Base-by-base conservation (phyloP, 2,113 vertebrate genomes). In the Mesoclemmys tuberculata region DNA sequence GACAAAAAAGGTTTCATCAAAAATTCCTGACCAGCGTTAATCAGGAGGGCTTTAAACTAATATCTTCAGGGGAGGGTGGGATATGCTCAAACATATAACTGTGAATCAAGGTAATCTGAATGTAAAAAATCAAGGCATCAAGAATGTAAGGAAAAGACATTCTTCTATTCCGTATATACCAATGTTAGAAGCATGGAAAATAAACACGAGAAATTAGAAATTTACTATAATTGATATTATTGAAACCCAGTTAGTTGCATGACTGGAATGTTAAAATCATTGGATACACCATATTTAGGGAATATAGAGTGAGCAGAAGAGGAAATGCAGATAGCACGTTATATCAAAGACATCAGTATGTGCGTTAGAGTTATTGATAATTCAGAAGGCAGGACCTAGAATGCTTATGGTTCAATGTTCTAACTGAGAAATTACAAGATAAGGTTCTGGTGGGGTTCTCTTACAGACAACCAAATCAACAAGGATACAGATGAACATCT, bases 301-400 rank as follows among this genome's bases (percentile, higher is more conserved):
- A 77, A 35, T 56, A 41, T 22, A 41, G n/a, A 74, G 58, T 3
- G 10, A 29, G 8, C n/a, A 87, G 31, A 84, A 10, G 68, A 11
- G 90, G 1, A 10, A 1, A 9, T 1, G 56, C 80, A 77, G 10
- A 8, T 58, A 80, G 27, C 31, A 87, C 68, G 5, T n/a, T 90
- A 46, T 80, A 48, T 18, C 80, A 31, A 27, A 77, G 68, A 74
- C 5, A 41, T 14, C 5, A 0, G 54, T 90, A 54, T 1, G 26
- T 8, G 6, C 7, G 1, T 79, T 79, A 0, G 0, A 29, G 21
- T 84, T 79, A 81, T 5, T 0, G 0, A 95, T 80, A 26, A 52
- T 64, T 74, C 51, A 61, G 84, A 48, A 35, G 83, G 44, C 3
- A 52, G 48, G 10, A 58, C 8, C 18, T 18, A 55, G 7, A 92